phyloP scores from a whole-genome alignment of 2,113 vertebrate genomes.

The Arizona elegans region DNA sequence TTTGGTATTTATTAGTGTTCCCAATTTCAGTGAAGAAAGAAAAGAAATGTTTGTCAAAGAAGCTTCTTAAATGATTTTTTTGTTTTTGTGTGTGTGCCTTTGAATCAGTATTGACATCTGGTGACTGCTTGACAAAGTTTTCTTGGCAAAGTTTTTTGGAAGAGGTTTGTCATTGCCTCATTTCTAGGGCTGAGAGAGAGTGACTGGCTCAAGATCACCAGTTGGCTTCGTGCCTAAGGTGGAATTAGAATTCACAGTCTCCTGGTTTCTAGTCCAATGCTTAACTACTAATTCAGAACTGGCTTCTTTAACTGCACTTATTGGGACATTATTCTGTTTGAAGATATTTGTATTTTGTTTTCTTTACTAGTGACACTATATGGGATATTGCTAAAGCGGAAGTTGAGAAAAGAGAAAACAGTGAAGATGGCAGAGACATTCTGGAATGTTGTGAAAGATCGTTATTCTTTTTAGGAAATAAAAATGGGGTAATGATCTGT shows the following conservation, averaged over 20 bases:
- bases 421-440: constrained; percentile 35
- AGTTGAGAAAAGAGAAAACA: constrained; percentile 69
- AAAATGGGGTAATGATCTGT: constrained; percentile 78
- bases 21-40: background rate
- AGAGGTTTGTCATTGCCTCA: background rate
- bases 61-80: background rate
- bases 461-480: constrained; percentile 88
- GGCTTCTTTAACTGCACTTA: background rate
- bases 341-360: constrained; percentile 24
- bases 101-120: background rate
- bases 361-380: constrained; percentile 75
- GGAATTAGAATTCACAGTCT: background rate
- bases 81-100: background rate
- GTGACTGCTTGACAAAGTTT: background rate
- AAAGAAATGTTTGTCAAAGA: background rate
- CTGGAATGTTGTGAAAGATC: constrained; percentile 76
- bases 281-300: background rate
- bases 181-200: background rate
- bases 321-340: constrained; percentile 19
- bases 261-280: background rate
- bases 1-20: background rate
- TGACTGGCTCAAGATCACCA: background rate
- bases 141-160: background rate
- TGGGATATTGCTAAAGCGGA: constrained; percentile 89
- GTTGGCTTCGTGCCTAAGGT: background rate